These are phyloP conservation scores for Eristalis tenax DNA, from an alignment of 2,888 invertebrate genomes.

Conservation along the genomic window DNA sequence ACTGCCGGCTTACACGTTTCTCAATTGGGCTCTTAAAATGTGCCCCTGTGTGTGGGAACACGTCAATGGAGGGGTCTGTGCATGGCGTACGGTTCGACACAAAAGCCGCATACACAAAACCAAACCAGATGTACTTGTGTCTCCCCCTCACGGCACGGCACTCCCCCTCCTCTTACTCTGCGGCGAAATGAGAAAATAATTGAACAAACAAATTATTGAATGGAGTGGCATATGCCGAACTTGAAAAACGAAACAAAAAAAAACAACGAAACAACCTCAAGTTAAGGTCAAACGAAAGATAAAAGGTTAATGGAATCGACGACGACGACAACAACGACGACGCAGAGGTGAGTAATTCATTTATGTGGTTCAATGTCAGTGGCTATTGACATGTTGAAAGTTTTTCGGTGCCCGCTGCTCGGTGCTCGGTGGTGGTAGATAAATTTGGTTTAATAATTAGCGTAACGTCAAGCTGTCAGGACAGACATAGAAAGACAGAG, in stretches of 20 bases:
- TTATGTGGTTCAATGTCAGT: constrained; percentile 63
- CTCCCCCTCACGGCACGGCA: not conserved
- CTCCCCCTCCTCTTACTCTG: not conserved
- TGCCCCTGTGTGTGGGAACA: not conserved
- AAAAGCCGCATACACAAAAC: not conserved
- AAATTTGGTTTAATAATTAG: constrained; percentile 38
- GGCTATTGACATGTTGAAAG: constrained; percentile 30
- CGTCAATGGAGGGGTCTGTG: constrained; percentile 4
- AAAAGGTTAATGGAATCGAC: constrained; percentile 66
- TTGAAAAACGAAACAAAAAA: constrained; percentile 36
- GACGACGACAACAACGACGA: not conserved
- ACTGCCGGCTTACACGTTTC: constrained; percentile 8
- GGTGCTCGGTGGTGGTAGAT: not conserved
- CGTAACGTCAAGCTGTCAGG: constrained; percentile 16
- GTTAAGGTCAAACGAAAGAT: constrained; percentile 68
- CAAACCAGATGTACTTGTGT: constrained; percentile 16
- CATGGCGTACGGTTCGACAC: constrained; percentile 17
- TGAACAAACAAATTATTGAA: constrained; percentile 66
- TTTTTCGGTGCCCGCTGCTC: constrained; percentile 6
- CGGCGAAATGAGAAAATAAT: constrained; percentile 62
- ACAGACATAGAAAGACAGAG: not conserved
- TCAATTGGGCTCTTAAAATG: not conserved
- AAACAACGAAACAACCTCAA: constrained; percentile 17
- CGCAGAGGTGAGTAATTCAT: constrained; percentile 57
- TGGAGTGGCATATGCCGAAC: constrained; percentile 56